Base-by-base conservation (phyloP, 2,113 vertebrate genomes). In the Stercorarius parasiticus region DNA sequence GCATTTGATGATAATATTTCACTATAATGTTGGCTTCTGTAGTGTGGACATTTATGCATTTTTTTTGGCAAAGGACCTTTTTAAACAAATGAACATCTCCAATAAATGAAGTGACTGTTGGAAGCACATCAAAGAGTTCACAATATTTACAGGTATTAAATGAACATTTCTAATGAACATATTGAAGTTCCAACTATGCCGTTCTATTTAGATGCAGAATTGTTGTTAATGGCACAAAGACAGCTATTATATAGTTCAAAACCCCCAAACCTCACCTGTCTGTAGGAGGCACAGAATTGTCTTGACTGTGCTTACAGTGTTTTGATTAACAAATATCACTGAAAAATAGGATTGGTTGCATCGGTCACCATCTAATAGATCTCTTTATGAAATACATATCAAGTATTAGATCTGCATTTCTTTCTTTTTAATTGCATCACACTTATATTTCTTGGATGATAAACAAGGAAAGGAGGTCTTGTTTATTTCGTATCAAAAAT, bases 211-310 rank as follows among this genome's bases (percentile, higher is more conserved):
- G 12, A n/a, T 36, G 10, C 23, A 71, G 23, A 64, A 59, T 18
- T 74, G 10, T 6, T 49, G 26, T 30, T 64, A 67, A 59, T 25
- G 42, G 19, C 42, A 73, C 70, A 73, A 52, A 38, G 6, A 13
- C 16, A 34, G 52, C 14, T 45, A 26, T 64, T 42, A 45, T 2
- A 32, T 2, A 67, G 61, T 64, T 59, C 38, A 74, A 55, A 32
- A 5, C 3, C 7, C 13, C 3, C 11, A 47, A 15, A 40, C 21
- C 17, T 78, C 0, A 0, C 34, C 21, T 53, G 8, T 42, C 49
- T 86, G 29, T 30, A 71, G 61, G 81, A 93, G 61, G 25, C 64
- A 80, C 32, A 73, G 79, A 67, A 40, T 13, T 43, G 11, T 27
- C 47, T 32, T 84, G 52, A n/a, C 70, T 82, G 56, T 7, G 4